Percentiles rank a stretch among this genome's conserved stretches.
Evolutionary conservation across 2,888 invertebrate species (phyloP).

Genomic region (Heliconius cydno): DNA sequence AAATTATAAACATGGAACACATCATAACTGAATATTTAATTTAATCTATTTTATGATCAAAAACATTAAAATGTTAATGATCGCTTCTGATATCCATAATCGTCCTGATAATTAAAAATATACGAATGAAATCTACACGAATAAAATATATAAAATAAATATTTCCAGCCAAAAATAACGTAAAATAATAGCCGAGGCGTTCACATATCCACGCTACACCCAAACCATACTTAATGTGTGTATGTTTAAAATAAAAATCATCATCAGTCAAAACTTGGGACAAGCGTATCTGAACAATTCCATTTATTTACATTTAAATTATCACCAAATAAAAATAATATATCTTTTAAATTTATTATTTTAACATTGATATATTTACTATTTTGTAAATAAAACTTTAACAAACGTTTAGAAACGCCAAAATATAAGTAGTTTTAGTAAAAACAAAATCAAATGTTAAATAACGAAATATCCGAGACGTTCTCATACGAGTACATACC

Average conservation of each 20-base stretch:
- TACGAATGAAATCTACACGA: not conserved
- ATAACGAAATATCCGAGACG: slow-evolving; percentile 22
- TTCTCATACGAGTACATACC: slow-evolving; percentile 5
- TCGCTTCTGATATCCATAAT: no score
- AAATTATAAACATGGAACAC: no score
- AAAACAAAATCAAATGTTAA: not conserved
- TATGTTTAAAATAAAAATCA: not conserved
- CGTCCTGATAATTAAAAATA: no score
- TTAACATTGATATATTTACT: no score
- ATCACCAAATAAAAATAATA: not conserved
- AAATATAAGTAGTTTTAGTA: not conserved
- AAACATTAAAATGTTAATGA: no score
- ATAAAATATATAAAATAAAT: not conserved
- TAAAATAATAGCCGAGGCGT: not conserved
- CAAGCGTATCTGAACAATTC: not conserved
- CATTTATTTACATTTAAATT: not conserved
- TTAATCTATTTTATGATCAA: no score
- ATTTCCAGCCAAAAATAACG: not conserved
- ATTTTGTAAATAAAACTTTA: not conserved
- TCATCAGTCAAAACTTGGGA: not conserved
- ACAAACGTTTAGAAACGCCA: not conserved
- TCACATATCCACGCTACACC: not conserved
- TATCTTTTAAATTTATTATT: no score
- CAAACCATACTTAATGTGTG: slow-evolving; percentile 11
- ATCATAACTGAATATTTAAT: no score